Percentiles rank a stretch among this genome's conserved stretches.
phyloP scores from a whole-genome alignment of 2,113 vertebrate species.

The Hippocampus zosterae region DNA sequence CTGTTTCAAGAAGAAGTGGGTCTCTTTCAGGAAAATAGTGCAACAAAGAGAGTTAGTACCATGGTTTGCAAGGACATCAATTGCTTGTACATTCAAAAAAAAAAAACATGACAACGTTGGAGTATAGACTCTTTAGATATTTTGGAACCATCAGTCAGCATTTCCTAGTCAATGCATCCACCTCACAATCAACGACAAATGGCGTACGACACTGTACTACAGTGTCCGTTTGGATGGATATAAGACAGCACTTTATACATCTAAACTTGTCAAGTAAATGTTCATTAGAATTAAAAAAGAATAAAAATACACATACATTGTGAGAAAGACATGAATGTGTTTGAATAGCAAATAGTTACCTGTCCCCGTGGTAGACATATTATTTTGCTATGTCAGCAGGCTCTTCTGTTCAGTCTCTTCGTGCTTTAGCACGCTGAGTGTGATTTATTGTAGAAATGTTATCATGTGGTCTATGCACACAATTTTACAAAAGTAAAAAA shows the following conservation, averaged over 20 bases:
- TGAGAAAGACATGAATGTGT: constrained; percentile 43
- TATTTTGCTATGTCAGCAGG: constrained; percentile 99
- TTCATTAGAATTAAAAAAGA: neutral
- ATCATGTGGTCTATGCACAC: constrained; percentile 99
- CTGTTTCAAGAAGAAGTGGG: constrained; percentile 99
- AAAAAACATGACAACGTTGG: constrained; percentile 63
- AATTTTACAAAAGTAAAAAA: constrained; percentile 82
- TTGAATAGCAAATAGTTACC: constrained; percentile 99
- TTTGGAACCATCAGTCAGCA: neutral
- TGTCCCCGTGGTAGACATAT: constrained; percentile 99
- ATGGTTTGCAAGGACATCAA: constrained; percentile 70
- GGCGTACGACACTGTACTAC: neutral
- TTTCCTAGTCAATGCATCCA: neutral
- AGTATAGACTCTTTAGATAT: neutral
- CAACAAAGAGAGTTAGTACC: constrained; percentile 99
- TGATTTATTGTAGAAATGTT: constrained; percentile 99
- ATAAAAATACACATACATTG: neutral
- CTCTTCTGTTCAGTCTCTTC: constrained; percentile 99
- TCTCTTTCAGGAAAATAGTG: constrained; percentile 99
- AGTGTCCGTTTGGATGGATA: neutral
- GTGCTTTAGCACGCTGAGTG: constrained; percentile 99
- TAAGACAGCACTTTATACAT: neutral
- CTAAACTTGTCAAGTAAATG: neutral
- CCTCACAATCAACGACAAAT: neutral
- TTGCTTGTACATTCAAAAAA: constrained; percentile 60